A percentile compares a stretch with the other conserved stretches of the same genome.
phyloP scores from a whole-genome alignment of 2,797 vertebrate genomes.

The Aphelocoma californica region DNA sequence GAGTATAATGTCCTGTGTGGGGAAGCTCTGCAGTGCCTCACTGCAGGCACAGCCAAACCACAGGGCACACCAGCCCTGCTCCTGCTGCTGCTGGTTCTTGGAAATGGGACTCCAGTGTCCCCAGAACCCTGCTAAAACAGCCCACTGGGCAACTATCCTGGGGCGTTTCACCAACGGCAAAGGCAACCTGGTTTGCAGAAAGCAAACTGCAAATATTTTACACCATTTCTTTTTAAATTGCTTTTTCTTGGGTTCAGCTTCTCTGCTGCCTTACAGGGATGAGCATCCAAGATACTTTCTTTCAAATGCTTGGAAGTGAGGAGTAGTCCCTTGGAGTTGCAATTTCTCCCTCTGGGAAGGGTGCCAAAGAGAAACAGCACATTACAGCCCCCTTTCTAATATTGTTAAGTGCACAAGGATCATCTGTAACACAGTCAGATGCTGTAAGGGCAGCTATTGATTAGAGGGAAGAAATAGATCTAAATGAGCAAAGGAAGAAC shows the following conservation, averaged over 20 bases:
- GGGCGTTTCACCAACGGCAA: background rate
- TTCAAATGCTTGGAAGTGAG: background rate
- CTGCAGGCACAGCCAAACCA: background rate
- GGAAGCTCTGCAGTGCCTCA: background rate
- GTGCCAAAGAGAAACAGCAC: background rate
- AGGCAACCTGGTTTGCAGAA: background rate
- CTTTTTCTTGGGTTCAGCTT: background rate
- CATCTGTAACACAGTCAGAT: background rate
- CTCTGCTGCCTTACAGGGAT: background rate
- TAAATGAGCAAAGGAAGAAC: background rate
- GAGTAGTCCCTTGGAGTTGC: background rate
- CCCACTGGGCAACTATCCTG: background rate
- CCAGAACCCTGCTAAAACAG: background rate
- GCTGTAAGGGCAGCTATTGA: background rate
- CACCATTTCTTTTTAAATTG: background rate
- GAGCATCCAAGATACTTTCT: background rate
- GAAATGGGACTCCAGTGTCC: background rate
- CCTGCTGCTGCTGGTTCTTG: background rate
- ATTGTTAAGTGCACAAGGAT: background rate
- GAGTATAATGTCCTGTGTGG: accelerated
- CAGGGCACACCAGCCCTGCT: background rate
- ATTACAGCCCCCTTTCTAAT: background rate
- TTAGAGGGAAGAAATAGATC: background rate
- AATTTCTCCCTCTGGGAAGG: background rate
- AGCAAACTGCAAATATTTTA: background rate